phyloP scores from a whole-genome alignment of 2,888 invertebrate species.

The Polydrusus cervinus region DNA sequence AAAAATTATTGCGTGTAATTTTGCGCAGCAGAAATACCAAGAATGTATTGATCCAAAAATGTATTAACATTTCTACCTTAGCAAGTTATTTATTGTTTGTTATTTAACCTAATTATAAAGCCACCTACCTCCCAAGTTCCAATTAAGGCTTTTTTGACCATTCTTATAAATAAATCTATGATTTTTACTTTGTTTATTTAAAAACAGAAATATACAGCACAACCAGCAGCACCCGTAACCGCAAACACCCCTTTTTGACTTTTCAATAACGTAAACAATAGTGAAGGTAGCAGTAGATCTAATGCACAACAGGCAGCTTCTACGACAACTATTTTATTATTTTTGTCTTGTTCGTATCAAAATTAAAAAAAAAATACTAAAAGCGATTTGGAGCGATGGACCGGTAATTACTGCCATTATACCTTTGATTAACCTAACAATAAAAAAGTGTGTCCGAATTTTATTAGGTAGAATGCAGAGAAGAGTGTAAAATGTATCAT shows the following conservation, averaged over 20 bases:
- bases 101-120: background rate
- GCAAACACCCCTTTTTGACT: slow-evolving; percentile 20
- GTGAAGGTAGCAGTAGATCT: slow-evolving; percentile 5
- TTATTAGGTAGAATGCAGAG: too few relatives aligned
- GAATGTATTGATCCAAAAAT: slow-evolving; percentile 24
- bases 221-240: background rate
- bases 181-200: background rate
- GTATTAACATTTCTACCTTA: slow-evolving; percentile 1
- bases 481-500: too few relatives aligned
- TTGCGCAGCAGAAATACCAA: slow-evolving; percentile 1
- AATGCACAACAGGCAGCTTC: background rate
- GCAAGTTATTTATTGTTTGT: background rate
- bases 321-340: too few relatives aligned
- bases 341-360: too few relatives aligned
- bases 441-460: too few relatives aligned
- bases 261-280: slow-evolving; percentile 3
- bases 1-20: slow-evolving; percentile 10
- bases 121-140: slow-evolving; percentile 75
- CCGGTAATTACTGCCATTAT: too few relatives aligned
- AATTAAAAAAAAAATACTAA: too few relatives aligned
- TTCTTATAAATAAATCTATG: slow-evolving; percentile 43
- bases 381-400: too few relatives aligned
- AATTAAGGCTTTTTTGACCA: slow-evolving; percentile 72
- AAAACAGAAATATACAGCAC: background rate
- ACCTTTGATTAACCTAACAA: too few relatives aligned